phyloP scores from a whole-genome alignment of 1,140 invertebrate genomes.

The Dreissena polymorpha region DNA sequence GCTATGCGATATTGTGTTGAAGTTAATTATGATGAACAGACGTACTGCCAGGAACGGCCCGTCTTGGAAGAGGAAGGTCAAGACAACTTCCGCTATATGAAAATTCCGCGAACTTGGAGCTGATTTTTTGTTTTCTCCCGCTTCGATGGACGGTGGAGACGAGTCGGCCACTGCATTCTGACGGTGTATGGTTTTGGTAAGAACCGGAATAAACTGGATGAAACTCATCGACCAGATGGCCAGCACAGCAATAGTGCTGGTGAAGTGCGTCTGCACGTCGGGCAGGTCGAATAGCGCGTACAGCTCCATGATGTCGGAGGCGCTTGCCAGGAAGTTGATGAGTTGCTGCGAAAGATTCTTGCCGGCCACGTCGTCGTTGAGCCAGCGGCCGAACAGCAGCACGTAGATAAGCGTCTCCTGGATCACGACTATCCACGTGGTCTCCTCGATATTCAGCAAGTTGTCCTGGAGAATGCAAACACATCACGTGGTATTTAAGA shows the following conservation, averaged over 20 bases:
- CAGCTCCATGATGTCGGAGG: constrained; percentile 96
- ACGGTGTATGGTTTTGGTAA: neutral
- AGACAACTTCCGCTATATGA: neutral
- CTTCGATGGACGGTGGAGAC: no score
- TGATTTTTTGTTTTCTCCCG: neutral
- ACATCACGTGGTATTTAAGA: no score
- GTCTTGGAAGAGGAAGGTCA: constrained; percentile 79
- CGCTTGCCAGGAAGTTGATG: constrained; percentile 87
- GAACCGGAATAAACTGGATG: constrained; percentile 83
- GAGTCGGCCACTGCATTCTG: neutral
- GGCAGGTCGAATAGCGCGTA: constrained; percentile 89
- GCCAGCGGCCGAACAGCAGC: constrained; percentile 90
- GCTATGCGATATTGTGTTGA: constrained; percentile 92
- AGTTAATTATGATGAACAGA: constrained; percentile 89
- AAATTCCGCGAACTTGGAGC: neutral
- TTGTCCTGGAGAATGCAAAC: no score
- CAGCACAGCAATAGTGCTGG: constrained; percentile 59
- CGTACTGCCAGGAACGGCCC: constrained; percentile 91
- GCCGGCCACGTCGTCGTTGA: constrained; percentile 90
- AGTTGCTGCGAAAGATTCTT: constrained; percentile 94
- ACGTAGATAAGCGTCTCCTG: constrained; percentile 93
- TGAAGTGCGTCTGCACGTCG: constrained; percentile 52
- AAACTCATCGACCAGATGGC: constrained; percentile 86
- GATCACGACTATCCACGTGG: constrained; percentile 79
- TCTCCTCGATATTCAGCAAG: constrained; percentile 1